phyloP scores from a whole-genome alignment of 2,797 vertebrate species.

The Sebastes kiyomatsui region DNA sequence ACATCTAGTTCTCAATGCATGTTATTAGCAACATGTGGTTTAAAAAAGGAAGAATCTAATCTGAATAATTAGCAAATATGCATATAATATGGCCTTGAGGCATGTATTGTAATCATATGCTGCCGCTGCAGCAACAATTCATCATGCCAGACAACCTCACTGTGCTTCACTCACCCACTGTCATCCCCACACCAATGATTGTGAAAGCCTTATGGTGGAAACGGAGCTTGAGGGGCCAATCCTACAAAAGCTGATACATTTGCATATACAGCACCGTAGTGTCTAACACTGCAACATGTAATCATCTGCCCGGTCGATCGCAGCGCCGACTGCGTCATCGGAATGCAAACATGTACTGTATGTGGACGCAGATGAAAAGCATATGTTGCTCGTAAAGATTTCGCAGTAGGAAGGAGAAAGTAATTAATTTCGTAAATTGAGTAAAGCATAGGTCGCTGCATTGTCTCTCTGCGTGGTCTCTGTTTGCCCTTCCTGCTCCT shows the following conservation, averaged over 20 bases:
- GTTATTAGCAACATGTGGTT: slow-evolving; percentile 39
- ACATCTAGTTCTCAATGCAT: slow-evolving; percentile 1
- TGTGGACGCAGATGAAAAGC: neutral
- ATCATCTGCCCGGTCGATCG: slow-evolving; percentile 28
- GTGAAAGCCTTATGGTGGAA: slow-evolving; percentile 27
- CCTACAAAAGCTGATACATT: slow-evolving; percentile 46
- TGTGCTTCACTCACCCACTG: slow-evolving; percentile 31
- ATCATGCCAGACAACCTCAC: slow-evolving; percentile 45
- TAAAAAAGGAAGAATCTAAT: slow-evolving; percentile 39
- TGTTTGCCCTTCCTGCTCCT: slow-evolving; percentile 61
- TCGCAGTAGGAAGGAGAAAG: neutral
- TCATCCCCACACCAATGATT: slow-evolving; percentile 24
- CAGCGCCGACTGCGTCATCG: slow-evolving; percentile 35
- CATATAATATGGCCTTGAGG: slow-evolving; percentile 33
- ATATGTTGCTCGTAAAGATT: slow-evolving; percentile 10
- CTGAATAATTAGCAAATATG: slow-evolving; percentile 63
- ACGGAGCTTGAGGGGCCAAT: slow-evolving; percentile 20
- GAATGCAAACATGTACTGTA: slow-evolving; percentile 29
- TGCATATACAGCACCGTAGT: slow-evolving; percentile 40
- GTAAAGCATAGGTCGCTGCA: slow-evolving; percentile 24
- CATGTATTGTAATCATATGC: slow-evolving; percentile 39
- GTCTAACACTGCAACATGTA: slow-evolving; percentile 25
- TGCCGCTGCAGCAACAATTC: slow-evolving; percentile 51
- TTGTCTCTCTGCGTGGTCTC: slow-evolving; percentile 49
- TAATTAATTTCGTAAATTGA: slow-evolving; percentile 56